phyloP scores from a whole-genome alignment of 2,113 vertebrate species.

The Tragulus kanchil region DNA sequence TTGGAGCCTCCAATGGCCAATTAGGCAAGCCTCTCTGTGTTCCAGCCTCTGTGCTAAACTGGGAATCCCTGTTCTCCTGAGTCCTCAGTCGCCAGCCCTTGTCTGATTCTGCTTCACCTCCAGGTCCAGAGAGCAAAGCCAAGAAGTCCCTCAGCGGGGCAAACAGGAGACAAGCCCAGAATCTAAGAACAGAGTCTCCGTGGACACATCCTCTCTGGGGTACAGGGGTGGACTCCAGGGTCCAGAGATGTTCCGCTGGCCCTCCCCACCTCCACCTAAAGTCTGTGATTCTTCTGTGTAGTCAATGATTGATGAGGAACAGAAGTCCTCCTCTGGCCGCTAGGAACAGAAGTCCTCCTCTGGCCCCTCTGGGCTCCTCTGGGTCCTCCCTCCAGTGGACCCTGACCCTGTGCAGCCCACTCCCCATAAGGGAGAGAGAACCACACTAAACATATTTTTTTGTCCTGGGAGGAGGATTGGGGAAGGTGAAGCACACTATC shows the following conservation, averaged over 20 bases:
- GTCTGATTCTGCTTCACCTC: neutral
- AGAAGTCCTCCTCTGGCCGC: too few relatives aligned
- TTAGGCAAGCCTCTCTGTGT: neutral
- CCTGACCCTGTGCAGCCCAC: neutral
- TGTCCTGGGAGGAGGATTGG: too few relatives aligned
- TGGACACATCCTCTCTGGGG: fast-evolving
- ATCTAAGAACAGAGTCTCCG: neutral
- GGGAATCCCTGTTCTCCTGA: neutral
- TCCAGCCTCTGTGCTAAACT: too few relatives aligned
- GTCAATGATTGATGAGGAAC: neutral
- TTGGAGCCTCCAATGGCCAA: neutral
- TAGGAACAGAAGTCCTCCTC: too few relatives aligned
- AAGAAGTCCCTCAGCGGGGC: neutral
- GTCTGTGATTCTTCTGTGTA: neutral
- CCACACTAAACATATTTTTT: neutral
- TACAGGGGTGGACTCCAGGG: neutral
- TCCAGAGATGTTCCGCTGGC: neutral
- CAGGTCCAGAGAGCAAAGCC: neutral
- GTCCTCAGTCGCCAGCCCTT: neutral
- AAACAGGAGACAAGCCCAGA: neutral
- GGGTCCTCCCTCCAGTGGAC: neutral
- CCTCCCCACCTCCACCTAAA: neutral
- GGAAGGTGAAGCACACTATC: too few relatives aligned
- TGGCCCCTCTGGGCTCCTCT: neutral
- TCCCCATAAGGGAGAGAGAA: neutral